A percentile compares a stretch with the other conserved stretches of the same genome.
These are phyloP conservation scores for Muntiacus reevesi DNA, from an alignment of 2,113 vertebrate genomes.

Conservation along the genomic window DNA sequence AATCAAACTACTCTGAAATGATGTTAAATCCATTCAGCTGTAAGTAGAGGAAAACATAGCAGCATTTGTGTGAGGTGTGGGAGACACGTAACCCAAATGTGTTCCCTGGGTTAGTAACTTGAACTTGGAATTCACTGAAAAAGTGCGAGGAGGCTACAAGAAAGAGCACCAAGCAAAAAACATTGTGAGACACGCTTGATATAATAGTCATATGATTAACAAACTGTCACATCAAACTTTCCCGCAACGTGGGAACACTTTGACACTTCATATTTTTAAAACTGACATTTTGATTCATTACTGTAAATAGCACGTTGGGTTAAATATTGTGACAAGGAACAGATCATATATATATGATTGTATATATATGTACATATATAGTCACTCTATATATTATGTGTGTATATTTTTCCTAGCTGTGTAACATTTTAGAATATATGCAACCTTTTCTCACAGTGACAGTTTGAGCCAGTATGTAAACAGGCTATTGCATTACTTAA, in stretches of 20 bases:
- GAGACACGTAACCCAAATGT: conserved; percentile 50
- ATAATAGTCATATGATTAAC: conserved; percentile 85
- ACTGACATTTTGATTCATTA: conserved; percentile 88
- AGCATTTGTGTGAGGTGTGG: conserved; percentile 53
- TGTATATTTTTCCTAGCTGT: conserved; percentile 56
- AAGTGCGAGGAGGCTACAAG: conserved; percentile 64
- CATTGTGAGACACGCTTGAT: conserved; percentile 78
- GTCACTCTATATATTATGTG: conserved; percentile 50
- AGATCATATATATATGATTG: conserved; percentile 55
- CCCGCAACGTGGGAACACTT: conserved; percentile 81
- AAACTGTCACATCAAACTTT: conserved; percentile 87
- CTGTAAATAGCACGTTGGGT: conserved; percentile 84
- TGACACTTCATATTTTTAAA: conserved; percentile 88
- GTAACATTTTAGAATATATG: conserved; percentile 45
- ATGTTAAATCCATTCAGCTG: conserved; percentile 63
- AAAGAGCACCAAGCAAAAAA: conserved; percentile 71
- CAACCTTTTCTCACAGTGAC: conserved; percentile 46
- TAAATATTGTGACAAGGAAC: conserved; percentile 88
- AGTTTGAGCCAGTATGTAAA: conserved; percentile 53
- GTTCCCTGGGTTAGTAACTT: conserved; percentile 41
- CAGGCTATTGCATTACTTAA: conserved; percentile 14
- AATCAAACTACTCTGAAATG: conserved; percentile 42
- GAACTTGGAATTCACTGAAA: conserved; percentile 68
- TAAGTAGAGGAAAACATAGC: conserved; percentile 50
- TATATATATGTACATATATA: conserved; percentile 35